A percentile compares a stretch with the other conserved stretches of the same genome.
phyloP scores from a whole-genome alignment of 2,797 vertebrate species.

The Dryobates pubescens region DNA sequence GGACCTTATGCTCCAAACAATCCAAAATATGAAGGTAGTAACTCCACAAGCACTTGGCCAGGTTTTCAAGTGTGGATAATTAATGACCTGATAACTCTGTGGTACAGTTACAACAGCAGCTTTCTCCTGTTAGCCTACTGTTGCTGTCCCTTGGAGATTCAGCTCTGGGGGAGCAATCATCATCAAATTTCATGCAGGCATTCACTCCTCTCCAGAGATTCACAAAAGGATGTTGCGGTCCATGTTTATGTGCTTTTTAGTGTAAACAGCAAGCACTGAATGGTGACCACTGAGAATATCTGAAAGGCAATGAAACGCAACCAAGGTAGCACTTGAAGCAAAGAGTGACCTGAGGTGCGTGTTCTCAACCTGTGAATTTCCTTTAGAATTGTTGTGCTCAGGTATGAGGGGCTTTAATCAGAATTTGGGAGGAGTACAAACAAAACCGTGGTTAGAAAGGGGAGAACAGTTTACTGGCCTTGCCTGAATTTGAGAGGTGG shows the following conservation, averaged over 20 bases:
- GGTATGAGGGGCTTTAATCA: background rate
- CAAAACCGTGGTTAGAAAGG: background rate
- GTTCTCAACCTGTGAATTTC: background rate
- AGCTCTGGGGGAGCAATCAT: background rate
- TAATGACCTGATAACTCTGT: background rate
- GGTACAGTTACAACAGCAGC: background rate
- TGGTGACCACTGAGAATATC: background rate
- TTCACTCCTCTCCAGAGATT: background rate
- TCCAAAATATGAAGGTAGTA: background rate
- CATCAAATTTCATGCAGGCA: background rate
- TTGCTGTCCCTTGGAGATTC: background rate
- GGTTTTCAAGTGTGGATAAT: background rate
- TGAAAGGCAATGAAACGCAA: background rate
- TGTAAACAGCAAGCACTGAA: fast-evolving
- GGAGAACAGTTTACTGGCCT: background rate
- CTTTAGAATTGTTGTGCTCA: background rate
- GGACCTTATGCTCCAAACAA: background rate
- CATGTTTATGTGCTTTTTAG: background rate
- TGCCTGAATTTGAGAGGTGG: background rate
- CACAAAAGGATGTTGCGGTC: background rate
- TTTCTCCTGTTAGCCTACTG: background rate
- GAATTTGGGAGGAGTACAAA: background rate
- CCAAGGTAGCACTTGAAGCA: background rate
- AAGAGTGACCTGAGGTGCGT: background rate
- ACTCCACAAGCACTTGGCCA: background rate